Evolutionary conservation across 1,140 invertebrate genomes (phyloP).

Genomic region (Drosophila micromelanica): DNA sequence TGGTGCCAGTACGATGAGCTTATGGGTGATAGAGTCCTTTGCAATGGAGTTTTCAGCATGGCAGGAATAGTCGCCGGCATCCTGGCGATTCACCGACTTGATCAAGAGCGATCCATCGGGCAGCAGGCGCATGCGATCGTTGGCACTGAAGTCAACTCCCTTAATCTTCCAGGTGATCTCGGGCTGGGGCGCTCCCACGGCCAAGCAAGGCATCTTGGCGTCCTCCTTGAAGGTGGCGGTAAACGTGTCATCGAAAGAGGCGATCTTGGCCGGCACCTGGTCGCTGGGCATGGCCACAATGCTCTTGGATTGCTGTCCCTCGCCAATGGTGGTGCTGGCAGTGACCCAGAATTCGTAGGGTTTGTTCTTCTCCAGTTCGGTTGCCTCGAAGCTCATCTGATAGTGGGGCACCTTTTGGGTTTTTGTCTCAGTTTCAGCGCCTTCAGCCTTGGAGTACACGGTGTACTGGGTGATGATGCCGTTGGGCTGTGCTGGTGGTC

Average conservation of each 20-base stretch:
- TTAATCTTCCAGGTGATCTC: conserved; percentile 94
- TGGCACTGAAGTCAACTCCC: conserved; percentile 85
- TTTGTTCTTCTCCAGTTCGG: conserved; percentile 91
- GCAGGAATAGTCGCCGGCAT: conserved; percentile 96
- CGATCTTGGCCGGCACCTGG: conserved; percentile 96
- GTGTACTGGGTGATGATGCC: conserved; percentile 97
- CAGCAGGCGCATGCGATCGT: conserved; percentile 91
- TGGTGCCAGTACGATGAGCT: conserved; percentile 93
- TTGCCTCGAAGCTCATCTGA: conserved; percentile 92
- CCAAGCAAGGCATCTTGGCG: conserved; percentile 94
- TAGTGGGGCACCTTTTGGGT: conserved; percentile 87
- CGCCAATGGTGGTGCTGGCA: conserved; percentile 95
- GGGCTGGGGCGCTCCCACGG: conserved; percentile 94
- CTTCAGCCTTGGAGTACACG: conserved; percentile 93
- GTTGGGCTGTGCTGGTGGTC: conserved; percentile 95
- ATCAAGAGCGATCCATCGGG: conserved; percentile 96
- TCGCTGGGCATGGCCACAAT: conserved; percentile 92
- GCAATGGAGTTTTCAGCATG: conserved; percentile 97
- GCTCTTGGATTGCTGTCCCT: conserved; percentile 94
- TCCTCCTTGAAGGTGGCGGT: conserved; percentile 96
- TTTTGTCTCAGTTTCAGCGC: conserved; percentile 87
- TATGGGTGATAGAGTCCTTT: conserved; percentile 95
- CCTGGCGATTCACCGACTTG: conserved; percentile 93
- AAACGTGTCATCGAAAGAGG: conserved; percentile 95
- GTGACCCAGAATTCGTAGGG: conserved; percentile 98